A percentile compares a stretch with the other conserved stretches of the same genome.
Conservation (phyloP, 2,797 vertebrate species). For the Bradypodion pumilum region DNA sequence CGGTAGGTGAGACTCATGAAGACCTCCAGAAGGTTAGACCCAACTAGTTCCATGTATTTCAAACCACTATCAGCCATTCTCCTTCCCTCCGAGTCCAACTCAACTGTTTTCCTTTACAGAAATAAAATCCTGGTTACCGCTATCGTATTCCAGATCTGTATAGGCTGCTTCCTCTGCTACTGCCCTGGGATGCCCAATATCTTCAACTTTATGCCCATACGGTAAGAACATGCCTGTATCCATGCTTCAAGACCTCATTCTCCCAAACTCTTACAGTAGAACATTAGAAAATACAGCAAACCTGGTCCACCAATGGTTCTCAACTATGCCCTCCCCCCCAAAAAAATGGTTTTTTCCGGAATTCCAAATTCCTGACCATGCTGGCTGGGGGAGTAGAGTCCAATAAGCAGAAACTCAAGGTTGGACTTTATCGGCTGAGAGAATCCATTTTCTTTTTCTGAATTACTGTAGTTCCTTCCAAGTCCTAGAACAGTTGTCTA, state of each 20-base stretch:
- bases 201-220: conserved; percentile 93
- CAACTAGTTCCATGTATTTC: no score
- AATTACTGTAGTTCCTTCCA: no score
- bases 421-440: no score
- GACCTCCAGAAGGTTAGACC: background rate
- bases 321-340: no score
- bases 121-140: conserved; percentile 83
- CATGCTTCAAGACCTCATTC: no score
- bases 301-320: background rate
- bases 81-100: background rate
- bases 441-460: no score
- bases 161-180: conserved; percentile 90
- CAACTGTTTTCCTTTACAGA: conserved; percentile 62
- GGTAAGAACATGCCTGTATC: conserved; percentile 69
- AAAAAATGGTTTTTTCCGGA: no score
- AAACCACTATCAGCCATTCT: no score
- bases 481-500: background rate
- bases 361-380: background rate
- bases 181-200: conserved; percentile 91
- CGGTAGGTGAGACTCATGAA: conserved; percentile 68
- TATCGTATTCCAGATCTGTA: conserved; percentile 86
- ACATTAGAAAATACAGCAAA: background rate
- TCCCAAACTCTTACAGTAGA: fast-evolving
- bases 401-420: background rate
- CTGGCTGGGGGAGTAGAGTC: background rate